Evolutionary conservation across 2,797 vertebrate species (phyloP).

Genomic region (Trichosurus vulpecula): DNA sequence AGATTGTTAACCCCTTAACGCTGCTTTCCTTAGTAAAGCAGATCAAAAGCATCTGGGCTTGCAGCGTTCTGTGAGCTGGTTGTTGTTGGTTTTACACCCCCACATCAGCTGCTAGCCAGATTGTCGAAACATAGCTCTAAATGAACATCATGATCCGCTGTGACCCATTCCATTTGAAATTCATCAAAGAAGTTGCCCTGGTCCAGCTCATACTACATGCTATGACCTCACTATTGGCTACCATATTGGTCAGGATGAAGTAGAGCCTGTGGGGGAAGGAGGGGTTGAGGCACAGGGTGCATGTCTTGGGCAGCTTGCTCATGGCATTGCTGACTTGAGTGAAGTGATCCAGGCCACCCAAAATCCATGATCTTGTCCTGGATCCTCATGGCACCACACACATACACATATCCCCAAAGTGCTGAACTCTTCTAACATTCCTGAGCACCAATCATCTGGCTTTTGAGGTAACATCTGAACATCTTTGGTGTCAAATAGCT

Average conservation of each 20-base stretch:
- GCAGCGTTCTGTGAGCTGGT: too few relatives aligned
- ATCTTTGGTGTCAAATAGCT: neutral
- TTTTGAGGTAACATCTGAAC: neutral
- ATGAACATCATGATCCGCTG: constrained; percentile 92
- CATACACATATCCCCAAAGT: neutral
- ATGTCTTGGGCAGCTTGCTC: constrained; percentile 90
- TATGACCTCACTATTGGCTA: constrained; percentile 88
- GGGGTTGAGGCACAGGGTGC: constrained; percentile 89
- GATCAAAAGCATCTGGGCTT: too few relatives aligned
- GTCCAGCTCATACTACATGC: constrained; percentile 94
- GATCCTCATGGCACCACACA: constrained; percentile 86
- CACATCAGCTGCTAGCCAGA: too few relatives aligned
- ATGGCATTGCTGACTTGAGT: constrained; percentile 92
- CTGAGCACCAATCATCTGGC: neutral
- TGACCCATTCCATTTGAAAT: constrained; percentile 95
- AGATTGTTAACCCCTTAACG: too few relatives aligned
- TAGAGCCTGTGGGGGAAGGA: constrained; percentile 86
- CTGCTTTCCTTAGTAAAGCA: too few relatives aligned
- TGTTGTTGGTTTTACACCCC: too few relatives aligned
- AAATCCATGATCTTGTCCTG: constrained; percentile 90
- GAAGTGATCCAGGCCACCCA: constrained; percentile 91
- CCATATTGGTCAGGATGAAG: constrained; percentile 91
- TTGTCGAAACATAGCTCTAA: too few relatives aligned
- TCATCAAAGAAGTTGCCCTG: constrained; percentile 96
- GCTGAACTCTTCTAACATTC: neutral